phyloP scores from a whole-genome alignment of 2,888 invertebrate genomes.

The Pemphredon lugubris region DNA sequence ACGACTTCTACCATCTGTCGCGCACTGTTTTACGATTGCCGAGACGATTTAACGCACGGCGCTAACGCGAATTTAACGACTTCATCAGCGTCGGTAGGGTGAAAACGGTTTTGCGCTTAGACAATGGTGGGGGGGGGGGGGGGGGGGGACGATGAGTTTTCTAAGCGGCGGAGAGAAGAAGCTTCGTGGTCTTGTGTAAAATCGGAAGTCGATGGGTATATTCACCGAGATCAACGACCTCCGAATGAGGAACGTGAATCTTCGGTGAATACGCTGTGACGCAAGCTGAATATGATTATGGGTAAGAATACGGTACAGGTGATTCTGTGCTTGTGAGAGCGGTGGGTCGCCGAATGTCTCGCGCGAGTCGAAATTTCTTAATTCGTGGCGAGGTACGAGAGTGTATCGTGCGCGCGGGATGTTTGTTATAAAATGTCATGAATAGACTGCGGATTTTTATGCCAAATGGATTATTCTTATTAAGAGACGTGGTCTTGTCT shows the following conservation, averaged over 20 bases:
- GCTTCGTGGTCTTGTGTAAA: constrained; percentile 22
- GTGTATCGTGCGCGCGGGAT: no score
- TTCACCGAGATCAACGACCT: constrained; percentile 43
- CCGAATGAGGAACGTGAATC: constrained; percentile 31
- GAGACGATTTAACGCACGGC: neutral
- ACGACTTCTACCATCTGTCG: neutral
- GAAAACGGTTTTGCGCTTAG: constrained; percentile 35
- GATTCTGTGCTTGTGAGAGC: neutral
- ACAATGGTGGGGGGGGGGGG: no score
- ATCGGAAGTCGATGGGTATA: constrained; percentile 24
- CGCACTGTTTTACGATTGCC: neutral
- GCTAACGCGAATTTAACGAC: constrained; percentile 4
- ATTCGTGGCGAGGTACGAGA: no score
- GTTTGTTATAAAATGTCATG: no score
- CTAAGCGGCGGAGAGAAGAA: constrained; percentile 6
- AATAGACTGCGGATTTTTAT: no score
- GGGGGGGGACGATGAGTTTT: no score
- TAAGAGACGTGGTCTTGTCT: no score
- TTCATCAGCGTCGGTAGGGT: constrained; percentile 9
- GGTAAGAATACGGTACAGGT: neutral
- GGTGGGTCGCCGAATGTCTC: neutral
- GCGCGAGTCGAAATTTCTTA: no score
- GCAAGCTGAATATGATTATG: constrained; percentile 39
- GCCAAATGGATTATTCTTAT: no score
- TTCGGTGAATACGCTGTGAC: constrained; percentile 20